Conservation (phyloP, 2,113 vertebrate genomes). For the Sinocyclocheilus anophthalmus region DNA sequence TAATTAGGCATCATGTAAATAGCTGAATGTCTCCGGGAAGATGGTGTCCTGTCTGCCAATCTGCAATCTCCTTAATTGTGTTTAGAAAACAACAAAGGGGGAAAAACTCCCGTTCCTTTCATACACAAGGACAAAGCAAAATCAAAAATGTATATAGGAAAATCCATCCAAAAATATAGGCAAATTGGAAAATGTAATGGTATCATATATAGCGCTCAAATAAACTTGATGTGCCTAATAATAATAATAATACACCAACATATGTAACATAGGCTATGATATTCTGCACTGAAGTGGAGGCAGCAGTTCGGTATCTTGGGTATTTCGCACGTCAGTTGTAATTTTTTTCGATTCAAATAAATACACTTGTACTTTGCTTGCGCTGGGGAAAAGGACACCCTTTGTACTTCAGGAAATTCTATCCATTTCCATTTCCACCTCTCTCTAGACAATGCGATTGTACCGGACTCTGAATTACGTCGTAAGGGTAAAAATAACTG, state of each 20-base stretch:
- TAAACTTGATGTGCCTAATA: neutral
- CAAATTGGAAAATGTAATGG: neutral
- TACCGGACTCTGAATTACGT: slow-evolving; percentile 69
- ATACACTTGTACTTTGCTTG: neutral
- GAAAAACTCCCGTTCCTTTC: slow-evolving; percentile 60
- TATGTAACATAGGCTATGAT: neutral
- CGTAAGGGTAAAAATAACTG: slow-evolving; percentile 74
- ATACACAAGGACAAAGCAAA: slow-evolving; percentile 15
- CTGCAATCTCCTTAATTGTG: slow-evolving; percentile 75
- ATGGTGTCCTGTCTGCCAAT: slow-evolving; percentile 59
- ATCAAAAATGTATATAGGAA: neutral
- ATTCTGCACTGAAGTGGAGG: neutral
- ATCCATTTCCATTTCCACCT: slow-evolving; percentile 76
- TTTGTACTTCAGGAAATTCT: slow-evolving; percentile 72
- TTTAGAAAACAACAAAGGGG: slow-evolving; percentile 73
- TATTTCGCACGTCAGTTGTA: neutral
- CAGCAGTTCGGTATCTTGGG: neutral
- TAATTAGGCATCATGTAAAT: slow-evolving; percentile 53
- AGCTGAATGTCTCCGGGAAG: slow-evolving; percentile 53
- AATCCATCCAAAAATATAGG: neutral
- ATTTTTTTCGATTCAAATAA: slow-evolving; percentile 11
- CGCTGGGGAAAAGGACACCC: slow-evolving; percentile 64
- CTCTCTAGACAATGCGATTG: slow-evolving; percentile 54
- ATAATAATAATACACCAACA: no score
- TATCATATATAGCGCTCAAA: neutral